Percentiles rank a stretch among this genome's conserved stretches.
Conservation (phyloP, 1,140 invertebrate genomes). For the Euschistus heros region DNA sequence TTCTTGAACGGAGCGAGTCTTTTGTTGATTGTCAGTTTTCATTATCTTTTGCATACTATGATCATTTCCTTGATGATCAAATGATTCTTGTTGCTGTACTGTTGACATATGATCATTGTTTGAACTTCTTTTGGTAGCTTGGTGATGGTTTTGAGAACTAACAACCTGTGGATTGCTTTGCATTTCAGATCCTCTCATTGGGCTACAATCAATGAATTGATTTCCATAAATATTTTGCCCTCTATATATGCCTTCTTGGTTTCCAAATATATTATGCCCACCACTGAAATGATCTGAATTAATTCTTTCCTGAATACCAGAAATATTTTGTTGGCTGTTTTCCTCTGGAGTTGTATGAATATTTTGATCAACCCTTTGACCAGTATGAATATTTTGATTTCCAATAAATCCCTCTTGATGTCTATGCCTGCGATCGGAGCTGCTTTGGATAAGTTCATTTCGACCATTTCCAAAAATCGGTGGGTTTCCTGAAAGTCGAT, state of each 20-base stretch:
- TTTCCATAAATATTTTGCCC: too few relatives aligned
- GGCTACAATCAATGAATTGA: too few relatives aligned
- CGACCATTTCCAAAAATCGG: background rate
- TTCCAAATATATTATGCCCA: too few relatives aligned
- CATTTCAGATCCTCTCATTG: too few relatives aligned
- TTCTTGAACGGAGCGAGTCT: background rate
- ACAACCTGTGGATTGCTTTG: too few relatives aligned
- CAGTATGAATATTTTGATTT: background rate
- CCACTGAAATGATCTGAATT: too few relatives aligned
- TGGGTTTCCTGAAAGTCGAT: background rate
- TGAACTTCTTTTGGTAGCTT: too few relatives aligned
- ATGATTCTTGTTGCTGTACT: background rate
- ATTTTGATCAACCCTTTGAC: background rate
- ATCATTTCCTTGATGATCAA: background rate
- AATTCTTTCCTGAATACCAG: background rate
- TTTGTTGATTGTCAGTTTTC: slow-evolving; percentile 1
- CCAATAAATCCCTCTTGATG: background rate
- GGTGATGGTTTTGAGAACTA: too few relatives aligned
- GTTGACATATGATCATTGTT: background rate
- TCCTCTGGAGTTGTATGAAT: background rate
- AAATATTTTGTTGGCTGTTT: background rate
- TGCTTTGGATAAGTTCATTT: background rate
- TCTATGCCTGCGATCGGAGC: background rate
- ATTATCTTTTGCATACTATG: slow-evolving; percentile 11
- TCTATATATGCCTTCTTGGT: too few relatives aligned